phyloP scores from a whole-genome alignment of 2,888 invertebrate species.

The Eutolmus rufibarbis region DNA sequence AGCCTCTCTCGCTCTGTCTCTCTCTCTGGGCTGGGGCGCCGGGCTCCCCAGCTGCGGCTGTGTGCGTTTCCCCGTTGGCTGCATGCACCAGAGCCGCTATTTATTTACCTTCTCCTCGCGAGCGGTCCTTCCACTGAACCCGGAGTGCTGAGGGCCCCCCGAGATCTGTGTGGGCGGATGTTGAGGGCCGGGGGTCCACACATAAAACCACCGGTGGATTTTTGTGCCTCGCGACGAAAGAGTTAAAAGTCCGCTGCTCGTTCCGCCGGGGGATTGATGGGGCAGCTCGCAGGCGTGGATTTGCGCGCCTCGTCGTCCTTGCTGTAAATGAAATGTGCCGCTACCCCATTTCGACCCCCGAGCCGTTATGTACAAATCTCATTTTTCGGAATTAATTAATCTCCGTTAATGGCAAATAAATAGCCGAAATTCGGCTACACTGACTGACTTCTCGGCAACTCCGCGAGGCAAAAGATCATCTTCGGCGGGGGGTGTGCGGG shows the following conservation, averaged over 20 bases:
- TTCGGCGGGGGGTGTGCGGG: neutral
- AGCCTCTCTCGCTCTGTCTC: neutral
- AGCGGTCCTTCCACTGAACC: neutral
- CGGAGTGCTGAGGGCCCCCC: neutral
- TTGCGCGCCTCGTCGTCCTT: neutral
- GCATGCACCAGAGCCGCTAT: slow-evolving; percentile 14
- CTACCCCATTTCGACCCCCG: neutral
- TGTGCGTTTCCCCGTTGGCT: neutral
- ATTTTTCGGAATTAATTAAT: slow-evolving; percentile 49
- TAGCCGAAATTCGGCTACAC: slow-evolving; percentile 42
- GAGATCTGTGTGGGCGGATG: slow-evolving; percentile 41
- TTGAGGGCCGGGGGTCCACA: slow-evolving; percentile 29
- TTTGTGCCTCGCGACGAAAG: slow-evolving; percentile 14
- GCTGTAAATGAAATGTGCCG: slow-evolving; percentile 35
- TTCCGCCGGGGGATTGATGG: neutral
- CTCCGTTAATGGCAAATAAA: slow-evolving; percentile 47
- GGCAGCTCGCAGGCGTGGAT: slow-evolving; percentile 15
- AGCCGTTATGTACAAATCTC: slow-evolving; percentile 32
- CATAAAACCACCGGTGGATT: neutral
- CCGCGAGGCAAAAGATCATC: neutral
- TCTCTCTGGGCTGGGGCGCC: neutral
- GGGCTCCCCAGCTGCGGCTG: neutral
- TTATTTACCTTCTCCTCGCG: slow-evolving; percentile 30
- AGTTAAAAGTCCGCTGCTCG: slow-evolving; percentile 36
- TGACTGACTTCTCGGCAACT: slow-evolving; percentile 35